A percentile compares a stretch with the other conserved stretches of the same genome.
Conservation (phyloP, 1,140 invertebrate species). For the Drosophila nikananu region DNA sequence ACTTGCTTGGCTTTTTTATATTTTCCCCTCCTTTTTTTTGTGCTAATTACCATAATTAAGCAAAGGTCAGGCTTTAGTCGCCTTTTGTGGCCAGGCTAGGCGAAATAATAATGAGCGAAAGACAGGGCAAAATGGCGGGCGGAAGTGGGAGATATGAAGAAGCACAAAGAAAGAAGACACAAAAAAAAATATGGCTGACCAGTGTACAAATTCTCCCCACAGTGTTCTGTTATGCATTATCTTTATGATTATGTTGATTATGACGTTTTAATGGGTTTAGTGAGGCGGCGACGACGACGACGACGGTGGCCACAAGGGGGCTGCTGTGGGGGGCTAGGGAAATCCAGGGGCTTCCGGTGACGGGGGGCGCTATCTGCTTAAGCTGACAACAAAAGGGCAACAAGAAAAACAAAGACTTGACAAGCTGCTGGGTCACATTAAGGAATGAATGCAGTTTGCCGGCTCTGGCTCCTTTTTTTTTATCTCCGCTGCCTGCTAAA, state of each 20-base stretch:
- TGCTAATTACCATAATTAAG: conserved; percentile 84
- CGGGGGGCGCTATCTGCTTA: conserved; percentile 31
- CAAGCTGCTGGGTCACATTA: conserved; percentile 66
- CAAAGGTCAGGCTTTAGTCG: conserved; percentile 83
- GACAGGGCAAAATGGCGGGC: background rate
- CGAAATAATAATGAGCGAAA: conserved; percentile 74
- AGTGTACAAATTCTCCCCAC: conserved; percentile 52
- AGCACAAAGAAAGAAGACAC: conserved; percentile 19
- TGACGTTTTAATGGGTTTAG: conserved; percentile 81
- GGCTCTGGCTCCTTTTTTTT: background rate
- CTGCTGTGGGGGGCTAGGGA: background rate
- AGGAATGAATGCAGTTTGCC: conserved; percentile 43
- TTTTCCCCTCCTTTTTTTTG: conserved; percentile 25
- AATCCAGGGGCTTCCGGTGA: background rate
- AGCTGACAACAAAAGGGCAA: conserved; percentile 42
- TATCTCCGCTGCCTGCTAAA: background rate
- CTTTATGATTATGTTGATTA: conserved; percentile 80
- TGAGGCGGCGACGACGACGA: conserved; percentile 47
- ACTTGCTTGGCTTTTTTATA: conserved; percentile 21
- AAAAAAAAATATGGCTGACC: conserved; percentile 62
- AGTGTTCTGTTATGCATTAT: conserved; percentile 60
- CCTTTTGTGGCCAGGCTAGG: conserved; percentile 71
- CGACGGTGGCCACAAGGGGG: background rate
- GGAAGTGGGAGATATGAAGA: conserved; percentile 27
- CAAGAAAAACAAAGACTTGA: conserved; percentile 53